Evolutionary conservation across 2,797 vertebrate genomes (phyloP).

Genomic region (Crax fasciolata): DNA sequence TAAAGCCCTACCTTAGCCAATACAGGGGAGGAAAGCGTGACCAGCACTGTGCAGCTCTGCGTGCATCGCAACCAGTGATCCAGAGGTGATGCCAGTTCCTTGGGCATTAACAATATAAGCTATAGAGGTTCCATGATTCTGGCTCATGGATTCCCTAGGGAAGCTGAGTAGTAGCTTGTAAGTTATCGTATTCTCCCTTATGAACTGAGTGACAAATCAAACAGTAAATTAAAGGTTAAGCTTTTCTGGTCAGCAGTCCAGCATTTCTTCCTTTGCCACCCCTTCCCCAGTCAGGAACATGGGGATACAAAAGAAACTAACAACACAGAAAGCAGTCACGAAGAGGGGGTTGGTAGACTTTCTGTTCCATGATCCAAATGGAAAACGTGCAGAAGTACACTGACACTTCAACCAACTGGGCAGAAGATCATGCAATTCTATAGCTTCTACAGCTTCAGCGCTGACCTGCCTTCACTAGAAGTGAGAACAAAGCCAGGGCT

Average conservation of each 20-base stretch:
- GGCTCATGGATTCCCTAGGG: background rate
- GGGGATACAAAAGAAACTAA: background rate
- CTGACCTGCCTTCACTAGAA: background rate
- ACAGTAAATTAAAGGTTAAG: background rate
- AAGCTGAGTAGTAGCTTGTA: background rate
- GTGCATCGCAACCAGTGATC: background rate
- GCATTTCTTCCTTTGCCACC: background rate
- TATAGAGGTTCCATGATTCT: background rate
- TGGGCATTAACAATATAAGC: background rate
- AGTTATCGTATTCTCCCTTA: background rate
- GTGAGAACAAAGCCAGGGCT: background rate
- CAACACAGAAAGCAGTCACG: background rate
- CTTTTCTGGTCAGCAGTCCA: background rate
- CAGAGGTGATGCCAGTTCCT: background rate
- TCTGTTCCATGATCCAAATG: too few relatives aligned
- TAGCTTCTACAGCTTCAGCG: background rate
- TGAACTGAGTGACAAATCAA: background rate
- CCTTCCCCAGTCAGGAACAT: background rate
- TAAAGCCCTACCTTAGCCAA: background rate
- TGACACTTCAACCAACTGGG: background rate
- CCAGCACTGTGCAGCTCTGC: background rate
- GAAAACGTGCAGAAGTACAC: background rate
- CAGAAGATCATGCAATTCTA: background rate
- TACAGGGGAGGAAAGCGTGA: background rate
- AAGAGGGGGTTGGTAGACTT: background rate